phyloP scores from a whole-genome alignment of 2,888 invertebrate genomes.

The Spodoptera exigua region DNA sequence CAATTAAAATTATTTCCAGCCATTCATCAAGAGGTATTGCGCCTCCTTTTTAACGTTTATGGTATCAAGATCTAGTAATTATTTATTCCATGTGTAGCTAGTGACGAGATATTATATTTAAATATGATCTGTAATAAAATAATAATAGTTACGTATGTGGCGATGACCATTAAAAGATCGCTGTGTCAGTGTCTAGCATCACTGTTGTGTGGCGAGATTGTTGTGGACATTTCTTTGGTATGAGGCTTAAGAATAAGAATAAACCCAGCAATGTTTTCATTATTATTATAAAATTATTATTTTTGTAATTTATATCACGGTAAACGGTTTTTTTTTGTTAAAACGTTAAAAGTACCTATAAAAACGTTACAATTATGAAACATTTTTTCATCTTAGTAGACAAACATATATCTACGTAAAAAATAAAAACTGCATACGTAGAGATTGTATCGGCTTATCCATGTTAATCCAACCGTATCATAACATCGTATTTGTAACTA shows the following conservation, averaged over 20 bases:
- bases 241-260: too few species aligned
- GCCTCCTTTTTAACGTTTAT: too few species aligned
- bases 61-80: too few species aligned
- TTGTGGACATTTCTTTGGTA: constrained; percentile 11
- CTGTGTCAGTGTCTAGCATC: constrained; percentile 62
- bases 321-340: too few species aligned
- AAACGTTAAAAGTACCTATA: too few species aligned
- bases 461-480: constrained; percentile 37
- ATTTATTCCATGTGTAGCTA: too few species aligned
- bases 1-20: neutral
- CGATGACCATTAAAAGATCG: constrained; percentile 55
- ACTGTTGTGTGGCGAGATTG: constrained; percentile 27
- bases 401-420: neutral
- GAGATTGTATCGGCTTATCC: constrained; percentile 24
- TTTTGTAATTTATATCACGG: too few species aligned
- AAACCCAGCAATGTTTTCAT: too few species aligned
- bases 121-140: neutral
- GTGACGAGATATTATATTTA: constrained; percentile 2
- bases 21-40: neutral
- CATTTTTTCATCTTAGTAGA: neutral
- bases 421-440: neutral
- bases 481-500: constrained; percentile 38
- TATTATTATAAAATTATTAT: too few species aligned
- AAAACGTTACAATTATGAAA: neutral
- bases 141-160: constrained; percentile 17